phyloP scores from a whole-genome alignment of 2,113 vertebrate genomes.

The Sinocyclocheilus anophthalmus region DNA sequence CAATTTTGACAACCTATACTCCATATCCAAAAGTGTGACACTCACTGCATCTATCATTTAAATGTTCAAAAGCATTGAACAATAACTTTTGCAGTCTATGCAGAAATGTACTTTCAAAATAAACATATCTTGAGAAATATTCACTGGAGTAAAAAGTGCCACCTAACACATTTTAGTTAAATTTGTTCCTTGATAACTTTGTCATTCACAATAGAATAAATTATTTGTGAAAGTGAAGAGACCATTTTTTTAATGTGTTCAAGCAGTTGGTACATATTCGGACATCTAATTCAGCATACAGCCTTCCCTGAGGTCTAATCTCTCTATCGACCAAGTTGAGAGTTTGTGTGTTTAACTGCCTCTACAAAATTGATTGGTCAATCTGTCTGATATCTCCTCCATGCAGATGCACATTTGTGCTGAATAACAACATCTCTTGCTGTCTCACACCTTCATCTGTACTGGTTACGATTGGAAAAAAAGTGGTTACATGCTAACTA shows the following conservation, averaged over 20 bases:
- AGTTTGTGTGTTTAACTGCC: constrained; percentile 56
- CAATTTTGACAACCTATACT: no score
- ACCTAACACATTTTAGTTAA: not conserved
- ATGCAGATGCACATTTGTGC: constrained; percentile 46
- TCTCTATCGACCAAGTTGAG: constrained; percentile 57
- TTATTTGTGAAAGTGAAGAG: not conserved
- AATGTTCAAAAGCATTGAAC: not conserved
- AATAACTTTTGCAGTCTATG: not conserved
- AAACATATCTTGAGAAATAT: not conserved
- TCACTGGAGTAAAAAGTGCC: not conserved
- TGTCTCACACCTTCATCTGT: constrained; percentile 17
- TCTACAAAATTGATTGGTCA: constrained; percentile 62
- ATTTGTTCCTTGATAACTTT: not conserved
- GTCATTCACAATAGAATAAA: not conserved
- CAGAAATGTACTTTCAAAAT: not conserved
- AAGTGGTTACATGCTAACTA: no score
- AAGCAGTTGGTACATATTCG: constrained; percentile 22
- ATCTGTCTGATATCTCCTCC: constrained; percentile 56
- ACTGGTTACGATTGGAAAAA: no score
- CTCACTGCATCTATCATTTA: not conserved
- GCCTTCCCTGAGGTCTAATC: constrained; percentile 47
- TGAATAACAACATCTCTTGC: constrained; percentile 37
- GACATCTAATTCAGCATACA: constrained; percentile 41
- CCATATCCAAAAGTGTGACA: not conserved
- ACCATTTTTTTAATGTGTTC: not conserved